Base-by-base conservation (phyloP, 2,113 vertebrate species). In the Onychostruthus taczanowskii region DNA sequence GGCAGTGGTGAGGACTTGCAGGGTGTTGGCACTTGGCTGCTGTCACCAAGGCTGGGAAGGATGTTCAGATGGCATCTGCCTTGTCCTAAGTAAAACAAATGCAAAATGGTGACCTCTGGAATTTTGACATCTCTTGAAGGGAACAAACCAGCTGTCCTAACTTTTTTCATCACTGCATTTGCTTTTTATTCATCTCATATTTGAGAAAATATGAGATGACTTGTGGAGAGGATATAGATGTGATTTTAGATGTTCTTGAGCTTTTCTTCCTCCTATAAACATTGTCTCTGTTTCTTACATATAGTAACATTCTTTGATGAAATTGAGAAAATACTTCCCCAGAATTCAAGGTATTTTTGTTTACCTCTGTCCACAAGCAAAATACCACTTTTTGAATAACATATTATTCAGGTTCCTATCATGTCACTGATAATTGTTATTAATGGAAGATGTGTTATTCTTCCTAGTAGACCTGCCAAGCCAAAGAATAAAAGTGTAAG, bases 381-480 rank as follows among this genome's bases (percentile, higher is more conserved):
- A 92, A 89, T 43, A 44, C 22, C 33, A 53, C 50, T 63, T 83
- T 94, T 86, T 93, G 73, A 84, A 79, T 58, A 78, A 73, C 89
- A 84, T 67, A 46, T 88, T 96, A 68, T 88, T 86, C 47, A 81
- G 73, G 39, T 64, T 64, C 16, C 66, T 86, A 7, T 55, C 22
- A 11, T 70, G 66, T 72, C 90, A 56, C 76, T 79, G 82, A 76
- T 97, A 97, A 96, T 96, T 95, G n/a, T 96, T 97, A 97, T 96
- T 97, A 97, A 97, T 95, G 81, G 75, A 37, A 88, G 63, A 41
- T 35, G 16, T 76, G 31, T 89, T 92, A 83, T 84, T 97, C 49
- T 96, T 74, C 72, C 68, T 77, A n/a, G 74, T 52, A 93, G 93
- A 95, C 72, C 76, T 96, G 73, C 84, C 95, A 84, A 94, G 66